A percentile compares a stretch with the other conserved stretches of the same genome.
phyloP scores from a whole-genome alignment of 2,888 invertebrate species.

The Meteorus cinctellus region DNA sequence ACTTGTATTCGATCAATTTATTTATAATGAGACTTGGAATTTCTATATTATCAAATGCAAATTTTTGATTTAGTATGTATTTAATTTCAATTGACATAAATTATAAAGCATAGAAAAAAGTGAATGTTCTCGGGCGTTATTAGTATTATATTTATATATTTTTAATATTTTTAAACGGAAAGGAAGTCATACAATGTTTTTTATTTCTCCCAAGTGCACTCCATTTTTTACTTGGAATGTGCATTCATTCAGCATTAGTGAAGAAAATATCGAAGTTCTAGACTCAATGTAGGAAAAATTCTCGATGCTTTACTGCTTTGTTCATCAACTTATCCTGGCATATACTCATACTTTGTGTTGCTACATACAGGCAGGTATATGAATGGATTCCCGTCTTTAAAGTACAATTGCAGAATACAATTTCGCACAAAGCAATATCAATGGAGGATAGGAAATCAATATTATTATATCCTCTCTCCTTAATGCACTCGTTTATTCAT shows the following conservation, averaged over 20 bases:
- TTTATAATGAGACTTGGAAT: too few species aligned
- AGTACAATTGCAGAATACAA: not conserved
- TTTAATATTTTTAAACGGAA: slow-evolving; percentile 20
- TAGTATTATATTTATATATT: not conserved
- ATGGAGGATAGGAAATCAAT: not conserved
- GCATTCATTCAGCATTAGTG: slow-evolving; percentile 17
- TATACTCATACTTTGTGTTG: not conserved
- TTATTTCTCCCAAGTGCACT: not conserved
- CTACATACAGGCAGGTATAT: not conserved
- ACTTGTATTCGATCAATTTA: too few species aligned
- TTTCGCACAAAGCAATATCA: not conserved
- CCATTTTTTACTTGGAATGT: not conserved
- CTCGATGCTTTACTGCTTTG: not conserved
- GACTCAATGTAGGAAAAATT: not conserved
- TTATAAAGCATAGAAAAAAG: too few species aligned
- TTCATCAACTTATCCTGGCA: not conserved
- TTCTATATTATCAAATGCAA: too few species aligned
- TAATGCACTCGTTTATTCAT: not conserved
- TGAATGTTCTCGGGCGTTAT: too few species aligned
- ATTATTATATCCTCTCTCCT: slow-evolving; percentile 15
- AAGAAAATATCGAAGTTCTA: not conserved
- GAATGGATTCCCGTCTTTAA: not conserved
- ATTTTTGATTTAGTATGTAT: too few species aligned
- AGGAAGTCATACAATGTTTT: slow-evolving; percentile 33
- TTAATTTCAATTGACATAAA: too few species aligned